A percentile compares a stretch with the other conserved stretches of the same genome.
These are phyloP conservation scores for Tretioscincus oriximinensis DNA, from an alignment of 2,113 vertebrate species.

Conservation along the genomic window DNA sequence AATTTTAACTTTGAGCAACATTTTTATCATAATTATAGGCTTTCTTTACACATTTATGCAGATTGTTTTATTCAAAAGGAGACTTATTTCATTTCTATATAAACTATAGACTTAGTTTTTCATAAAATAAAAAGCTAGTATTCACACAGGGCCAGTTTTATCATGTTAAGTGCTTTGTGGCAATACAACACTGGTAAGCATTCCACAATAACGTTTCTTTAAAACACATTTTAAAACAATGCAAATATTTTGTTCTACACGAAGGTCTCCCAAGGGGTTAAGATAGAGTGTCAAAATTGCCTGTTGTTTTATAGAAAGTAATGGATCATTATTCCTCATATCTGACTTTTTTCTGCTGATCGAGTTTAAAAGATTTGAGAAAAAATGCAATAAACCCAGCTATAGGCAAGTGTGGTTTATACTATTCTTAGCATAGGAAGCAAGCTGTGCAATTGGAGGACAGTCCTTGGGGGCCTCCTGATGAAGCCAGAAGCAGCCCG, in stretches of 20 bases:
- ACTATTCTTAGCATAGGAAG: no score
- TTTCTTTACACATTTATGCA: slow-evolving; percentile 85
- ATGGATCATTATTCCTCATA: not conserved
- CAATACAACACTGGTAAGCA: slow-evolving; percentile 15
- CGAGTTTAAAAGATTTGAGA: not conserved
- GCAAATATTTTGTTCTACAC: not conserved
- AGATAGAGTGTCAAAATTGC: not conserved
- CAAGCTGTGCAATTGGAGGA: no score
- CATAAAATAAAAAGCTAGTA: slow-evolving; percentile 71
- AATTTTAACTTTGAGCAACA: slow-evolving; percentile 87
- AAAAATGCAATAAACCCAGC: not conserved
- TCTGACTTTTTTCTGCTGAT: not conserved
- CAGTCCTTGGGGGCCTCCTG: no score
- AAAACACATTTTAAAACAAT: slow-evolving; percentile 22
- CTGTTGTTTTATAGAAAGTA: not conserved
- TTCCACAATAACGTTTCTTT: slow-evolving; percentile 12
- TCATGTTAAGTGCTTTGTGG: not conserved
- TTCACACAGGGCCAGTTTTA: slow-evolving; percentile 52
- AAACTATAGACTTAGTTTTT: slow-evolving; percentile 79
- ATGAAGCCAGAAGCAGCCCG: no score
- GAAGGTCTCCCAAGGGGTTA: not conserved
- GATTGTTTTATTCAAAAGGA: slow-evolving; percentile 83
- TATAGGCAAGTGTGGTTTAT: no score
- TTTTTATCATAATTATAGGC: slow-evolving; percentile 88
- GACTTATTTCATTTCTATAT: slow-evolving; percentile 78